A percentile compares a stretch with the other conserved stretches of the same genome.
These are phyloP conservation scores for Saccopteryx leptura DNA, from an alignment of 2,113 vertebrate species.

Conservation along the genomic window DNA sequence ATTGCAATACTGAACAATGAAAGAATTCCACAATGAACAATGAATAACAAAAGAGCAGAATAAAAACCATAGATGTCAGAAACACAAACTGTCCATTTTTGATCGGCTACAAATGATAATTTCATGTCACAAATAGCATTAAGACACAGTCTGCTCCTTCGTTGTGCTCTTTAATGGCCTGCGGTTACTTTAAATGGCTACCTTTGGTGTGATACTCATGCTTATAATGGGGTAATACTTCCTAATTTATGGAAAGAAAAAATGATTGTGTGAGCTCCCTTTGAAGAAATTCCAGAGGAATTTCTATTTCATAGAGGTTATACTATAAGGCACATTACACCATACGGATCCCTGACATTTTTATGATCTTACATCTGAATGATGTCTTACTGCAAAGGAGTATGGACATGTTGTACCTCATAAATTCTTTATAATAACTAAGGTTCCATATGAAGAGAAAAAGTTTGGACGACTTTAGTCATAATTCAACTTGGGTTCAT, in stretches of 20 bases:
- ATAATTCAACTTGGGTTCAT: constrained; percentile 54
- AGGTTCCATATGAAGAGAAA: constrained; percentile 64
- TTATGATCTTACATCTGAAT: constrained; percentile 69
- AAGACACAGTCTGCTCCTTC: background rate
- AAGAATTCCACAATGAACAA: background rate
- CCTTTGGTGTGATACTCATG: constrained; percentile 16
- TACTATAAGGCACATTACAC: constrained; percentile 51
- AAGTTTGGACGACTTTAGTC: constrained; percentile 39
- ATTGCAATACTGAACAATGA: background rate
- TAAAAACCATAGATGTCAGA: background rate
- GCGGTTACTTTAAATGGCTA: constrained; percentile 66
- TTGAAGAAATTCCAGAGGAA: constrained; percentile 56
- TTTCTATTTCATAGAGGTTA: constrained; percentile 71
- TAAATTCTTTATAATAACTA: constrained; percentile 73
- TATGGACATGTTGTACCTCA: constrained; percentile 59
- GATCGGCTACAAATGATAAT: background rate
- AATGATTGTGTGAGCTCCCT: constrained; percentile 30
- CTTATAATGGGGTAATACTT: constrained; percentile 58
- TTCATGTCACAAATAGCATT: background rate
- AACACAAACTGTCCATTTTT: background rate
- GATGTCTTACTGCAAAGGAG: constrained; percentile 73
- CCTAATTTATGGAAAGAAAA: constrained; percentile 69
- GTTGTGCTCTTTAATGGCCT: constrained; percentile 52
- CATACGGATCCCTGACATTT: constrained; percentile 63
- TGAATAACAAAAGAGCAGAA: background rate